These are phyloP conservation scores for Arrhopalites spinosus DNA, from an alignment of 2,888 invertebrate species.

Conservation along the genomic window DNA sequence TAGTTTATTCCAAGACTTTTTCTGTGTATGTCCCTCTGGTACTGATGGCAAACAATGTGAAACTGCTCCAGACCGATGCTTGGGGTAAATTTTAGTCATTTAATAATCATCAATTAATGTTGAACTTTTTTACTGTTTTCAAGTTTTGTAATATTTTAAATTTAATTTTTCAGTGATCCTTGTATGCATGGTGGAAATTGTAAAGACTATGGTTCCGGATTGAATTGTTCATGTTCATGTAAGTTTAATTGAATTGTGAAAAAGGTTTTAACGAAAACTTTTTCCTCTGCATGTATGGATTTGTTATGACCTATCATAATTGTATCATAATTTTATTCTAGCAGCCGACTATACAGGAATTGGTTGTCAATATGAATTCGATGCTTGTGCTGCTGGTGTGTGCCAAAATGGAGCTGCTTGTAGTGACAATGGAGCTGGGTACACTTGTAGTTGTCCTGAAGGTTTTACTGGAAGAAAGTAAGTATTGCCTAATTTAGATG, in stretches of 20 bases:
- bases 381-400: slow-evolving; percentile 86
- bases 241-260: too few species aligned
- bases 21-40: slow-evolving; percentile 93
- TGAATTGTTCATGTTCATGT: slow-evolving; percentile 89
- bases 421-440: slow-evolving; percentile 80
- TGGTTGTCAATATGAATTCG: slow-evolving; percentile 92
- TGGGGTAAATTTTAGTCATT: too few species aligned
- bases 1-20: slow-evolving; percentile 87
- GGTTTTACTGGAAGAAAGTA: slow-evolving; percentile 71
- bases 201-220: slow-evolving; percentile 91
- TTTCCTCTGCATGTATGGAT: too few species aligned
- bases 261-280: too few species aligned
- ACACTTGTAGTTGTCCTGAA: slow-evolving; percentile 79
- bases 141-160: too few species aligned
- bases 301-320: too few species aligned
- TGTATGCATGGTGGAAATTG: slow-evolving; percentile 97
- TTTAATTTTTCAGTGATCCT: too few species aligned
- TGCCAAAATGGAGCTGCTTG: slow-evolving; percentile 94
- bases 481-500: too few species aligned
- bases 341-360: slow-evolving; percentile 80
- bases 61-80: slow-evolving; percentile 92
- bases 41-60: slow-evolving; percentile 97
- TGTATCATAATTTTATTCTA: too few species aligned
- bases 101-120: too few species aligned
- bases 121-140: too few species aligned